Evolutionary conservation across 2,113 vertebrate genomes (phyloP), one percentile per base, ranked within the genome.

Genomic region (Rhinoptilus africanus): DNA sequence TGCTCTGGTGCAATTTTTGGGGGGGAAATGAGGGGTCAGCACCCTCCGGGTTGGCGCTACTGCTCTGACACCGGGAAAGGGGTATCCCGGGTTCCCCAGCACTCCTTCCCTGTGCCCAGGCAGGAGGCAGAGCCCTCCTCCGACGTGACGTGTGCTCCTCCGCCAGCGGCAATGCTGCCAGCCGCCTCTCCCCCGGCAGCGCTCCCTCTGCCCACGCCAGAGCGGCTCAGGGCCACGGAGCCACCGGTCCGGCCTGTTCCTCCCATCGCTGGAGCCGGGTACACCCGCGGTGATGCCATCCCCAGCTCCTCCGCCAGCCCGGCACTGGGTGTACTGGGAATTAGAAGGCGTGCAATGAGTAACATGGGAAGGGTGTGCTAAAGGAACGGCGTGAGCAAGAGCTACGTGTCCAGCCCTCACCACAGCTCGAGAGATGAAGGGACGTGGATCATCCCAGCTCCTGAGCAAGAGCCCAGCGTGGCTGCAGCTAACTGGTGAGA

Each of bases 131-230:
- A 75, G 43, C 47, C 19, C 34, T 72, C 23, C 3, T 1, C 23
- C 39, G 5, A 57, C 1, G 1, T 1, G 0, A 21, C 1, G 1
- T 4, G 3, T 4, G n/a, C 39, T 77, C 9, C 64, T 71, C 59
- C n/a, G 69, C 41, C 80, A 14, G 56, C 1, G 3, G 24, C 2
- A 1, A 21, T 7, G 28, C 82, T 59, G 79, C 47, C 78, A 59
- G 51, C 12, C 0, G 2, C 64, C 54, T 71, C 43, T 35, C 15
- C 13, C 28, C 57, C 76, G 18, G 39, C 50, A 16, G 72, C 78
- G 5, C 35, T 54, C 4, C 1, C 37, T 54, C 64, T 90, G 67
- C 56, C 60, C 82, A n/a, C n/a, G 18, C 8, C 60, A 76, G 60
- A 91, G 86, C 71, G 47, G 63, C 84, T 94, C 56, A 43, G 73